Base-by-base conservation (phyloP, 2,888 invertebrate species). In the Nemoura dubitans region DNA sequence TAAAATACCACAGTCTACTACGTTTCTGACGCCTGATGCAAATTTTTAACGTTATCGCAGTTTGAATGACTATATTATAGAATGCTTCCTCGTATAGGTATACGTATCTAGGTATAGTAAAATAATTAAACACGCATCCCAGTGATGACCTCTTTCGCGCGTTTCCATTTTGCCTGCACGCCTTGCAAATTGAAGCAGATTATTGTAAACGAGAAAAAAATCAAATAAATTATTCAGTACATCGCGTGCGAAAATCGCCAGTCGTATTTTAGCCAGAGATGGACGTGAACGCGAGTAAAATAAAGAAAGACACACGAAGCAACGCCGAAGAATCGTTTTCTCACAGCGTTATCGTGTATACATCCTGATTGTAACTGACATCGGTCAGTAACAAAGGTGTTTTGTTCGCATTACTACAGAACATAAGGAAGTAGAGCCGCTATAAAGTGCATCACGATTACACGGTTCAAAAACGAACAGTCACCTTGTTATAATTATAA, bases 181-280 rank as follows among this genome's bases (percentile, higher is more conserved):
- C 59, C 14, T 21, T 3, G 59, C 59, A 59, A 59, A 59, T 21
- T 59, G 27, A 78, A 78, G 78, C n/a, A 78, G 78, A 78, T 27
- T 78, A 78, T 21, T 78, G 78, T 26, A 78, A 27, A 78, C 28
- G 78, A 78, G 28, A 28, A 27, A 16, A 27, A 27, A 3, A 7
- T 78, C 28, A 6, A 27, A 6, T 78, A 78, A 78, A 78, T 78
- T 6, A 78, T 78, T 27, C 26, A 78, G 28, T 21, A 6, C 27
- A 78, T 78, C 78, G 78, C 78, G 78, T 78, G 78, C 14, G 78
- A 78, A 76, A 14, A 26, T 59, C 59, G 59, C 16, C 21, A 36
- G 59, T 59, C 59, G 59, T 3, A 59, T 14, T 21, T 36, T 3
- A 36, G n/a, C n/a, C n/a, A n/a, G n/a, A 10, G 10, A 36, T 10